Conservation (phyloP, 2,888 invertebrate genomes). For the Camptogramma bilineatum region DNA sequence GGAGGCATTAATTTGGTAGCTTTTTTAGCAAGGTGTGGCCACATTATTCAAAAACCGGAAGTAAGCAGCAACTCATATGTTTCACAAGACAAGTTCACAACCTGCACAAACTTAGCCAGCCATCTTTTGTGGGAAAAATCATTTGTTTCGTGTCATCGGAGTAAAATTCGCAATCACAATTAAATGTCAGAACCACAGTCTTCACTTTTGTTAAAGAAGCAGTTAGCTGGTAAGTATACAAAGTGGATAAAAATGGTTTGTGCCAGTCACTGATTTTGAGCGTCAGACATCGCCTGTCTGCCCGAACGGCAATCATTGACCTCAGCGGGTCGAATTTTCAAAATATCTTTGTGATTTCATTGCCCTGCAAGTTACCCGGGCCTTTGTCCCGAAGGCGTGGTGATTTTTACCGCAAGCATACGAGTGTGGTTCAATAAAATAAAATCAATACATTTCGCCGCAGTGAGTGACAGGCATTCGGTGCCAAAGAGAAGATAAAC, state of each 20-base stretch:
- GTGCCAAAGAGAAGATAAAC: conserved; percentile 62
- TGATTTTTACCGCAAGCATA: conserved; percentile 12
- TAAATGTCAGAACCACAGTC: conserved; percentile 98
- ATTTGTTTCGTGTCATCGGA: conserved; percentile 90
- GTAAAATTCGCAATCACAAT: conserved; percentile 92
- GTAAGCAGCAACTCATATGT: conserved; percentile 82
- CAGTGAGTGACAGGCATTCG: conserved; percentile 73
- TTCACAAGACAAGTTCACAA: conserved; percentile 71
- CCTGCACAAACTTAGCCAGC: conserved; percentile 87
- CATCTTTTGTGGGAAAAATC: conserved; percentile 90
- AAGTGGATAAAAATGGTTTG: conserved; percentile 52
- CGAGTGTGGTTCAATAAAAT: conserved; percentile 48
- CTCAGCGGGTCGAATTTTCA: conserved; percentile 81
- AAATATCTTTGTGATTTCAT: conserved; percentile 56
- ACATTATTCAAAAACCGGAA: conserved; percentile 67
- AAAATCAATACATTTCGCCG: conserved; percentile 77
- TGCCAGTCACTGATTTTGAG: conserved; percentile 61
- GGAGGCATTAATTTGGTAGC: conserved; percentile 12
- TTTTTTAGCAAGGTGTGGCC: conserved; percentile 50
- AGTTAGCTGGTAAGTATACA: conserved; percentile 93
- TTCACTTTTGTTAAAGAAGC: conserved; percentile 97
- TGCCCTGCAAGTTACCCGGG: conserved; percentile 31
- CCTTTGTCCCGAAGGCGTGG: conserved; percentile 21
- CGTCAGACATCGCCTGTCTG: conserved; percentile 70
- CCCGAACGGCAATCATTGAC: conserved; percentile 78